Evolutionary conservation across 1,140 invertebrate genomes (phyloP).

Genomic region (Drosophila pallidifrons): DNA sequence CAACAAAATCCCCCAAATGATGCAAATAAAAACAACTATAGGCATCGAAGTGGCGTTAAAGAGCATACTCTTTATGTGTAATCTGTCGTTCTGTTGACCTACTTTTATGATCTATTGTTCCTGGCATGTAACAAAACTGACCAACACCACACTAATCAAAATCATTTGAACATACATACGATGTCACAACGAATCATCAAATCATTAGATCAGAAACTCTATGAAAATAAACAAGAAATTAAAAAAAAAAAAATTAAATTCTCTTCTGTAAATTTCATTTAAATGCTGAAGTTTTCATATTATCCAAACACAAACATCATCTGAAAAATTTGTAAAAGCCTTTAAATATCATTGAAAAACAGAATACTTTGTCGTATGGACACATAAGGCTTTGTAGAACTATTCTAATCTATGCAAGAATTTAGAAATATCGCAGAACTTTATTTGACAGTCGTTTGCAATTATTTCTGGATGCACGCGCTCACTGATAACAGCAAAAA

Average conservation of each 20-base stretch:
- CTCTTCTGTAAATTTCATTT: too few relatives aligned
- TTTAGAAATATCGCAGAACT: background rate
- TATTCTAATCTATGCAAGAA: background rate
- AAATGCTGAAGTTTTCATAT: too few relatives aligned
- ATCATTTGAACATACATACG: too few relatives aligned
- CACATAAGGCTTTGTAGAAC: background rate
- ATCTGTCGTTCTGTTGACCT: background rate
- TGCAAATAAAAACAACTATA: background rate
- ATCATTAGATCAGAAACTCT: too few relatives aligned
- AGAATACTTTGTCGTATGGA: background rate
- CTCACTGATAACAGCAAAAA: conserved; percentile 50
- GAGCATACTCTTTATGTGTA: background rate
- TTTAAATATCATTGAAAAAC: too few relatives aligned
- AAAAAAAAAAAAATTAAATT: too few relatives aligned
- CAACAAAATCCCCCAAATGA: conserved; percentile 7
- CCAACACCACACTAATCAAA: too few relatives aligned
- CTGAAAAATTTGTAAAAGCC: too few relatives aligned
- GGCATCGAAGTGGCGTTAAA: background rate
- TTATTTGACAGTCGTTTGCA: background rate
- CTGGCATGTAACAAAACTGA: background rate
- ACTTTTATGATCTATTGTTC: background rate
- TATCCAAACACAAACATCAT: too few relatives aligned
- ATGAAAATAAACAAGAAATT: too few relatives aligned
- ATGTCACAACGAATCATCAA: too few relatives aligned
- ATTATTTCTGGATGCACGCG: conserved; percentile 48